These are phyloP conservation scores for Zapus hudsonius DNA, from an alignment of 2,113 vertebrate genomes.

Conservation along the genomic window DNA sequence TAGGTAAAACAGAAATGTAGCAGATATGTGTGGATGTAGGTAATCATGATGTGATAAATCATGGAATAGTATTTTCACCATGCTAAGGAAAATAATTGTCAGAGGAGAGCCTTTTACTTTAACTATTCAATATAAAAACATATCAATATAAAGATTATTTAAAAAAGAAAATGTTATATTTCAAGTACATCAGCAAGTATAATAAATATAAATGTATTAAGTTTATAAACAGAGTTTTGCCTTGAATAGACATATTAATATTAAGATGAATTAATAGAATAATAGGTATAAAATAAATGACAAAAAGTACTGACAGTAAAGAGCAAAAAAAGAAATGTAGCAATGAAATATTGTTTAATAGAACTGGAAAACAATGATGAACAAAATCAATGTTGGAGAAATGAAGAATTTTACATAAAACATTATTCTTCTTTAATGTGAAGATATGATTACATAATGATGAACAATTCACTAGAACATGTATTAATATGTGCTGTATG, in stretches of 20 bases:
- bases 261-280: conserved; percentile 62
- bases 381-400: conserved; percentile 20
- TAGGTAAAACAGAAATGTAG: not conserved
- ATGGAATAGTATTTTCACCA: no score
- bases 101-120: not conserved
- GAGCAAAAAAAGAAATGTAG: not conserved
- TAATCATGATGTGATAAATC: not conserved
- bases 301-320: conserved; percentile 44
- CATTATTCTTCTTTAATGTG: not conserved
- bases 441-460: conserved; percentile 39
- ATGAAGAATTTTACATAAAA: conserved; percentile 32
- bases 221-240: not conserved
- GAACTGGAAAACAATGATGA: conserved; percentile 47
- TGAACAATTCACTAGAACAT: conserved; percentile 12
- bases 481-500: not conserved
- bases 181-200: conserved; percentile 12
- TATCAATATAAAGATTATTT: not conserved
- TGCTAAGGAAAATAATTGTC: not conserved
- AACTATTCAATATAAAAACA: not conserved
- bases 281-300: conserved; percentile 53
- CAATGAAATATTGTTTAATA: not conserved
- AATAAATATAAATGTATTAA: conserved; percentile 43
- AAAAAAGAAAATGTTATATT: conserved; percentile 35
- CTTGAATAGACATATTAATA: conserved; percentile 56
- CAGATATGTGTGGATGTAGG: not conserved